Conservation (phyloP, 2,888 invertebrate species). For the Latrodectus elegans region DNA sequence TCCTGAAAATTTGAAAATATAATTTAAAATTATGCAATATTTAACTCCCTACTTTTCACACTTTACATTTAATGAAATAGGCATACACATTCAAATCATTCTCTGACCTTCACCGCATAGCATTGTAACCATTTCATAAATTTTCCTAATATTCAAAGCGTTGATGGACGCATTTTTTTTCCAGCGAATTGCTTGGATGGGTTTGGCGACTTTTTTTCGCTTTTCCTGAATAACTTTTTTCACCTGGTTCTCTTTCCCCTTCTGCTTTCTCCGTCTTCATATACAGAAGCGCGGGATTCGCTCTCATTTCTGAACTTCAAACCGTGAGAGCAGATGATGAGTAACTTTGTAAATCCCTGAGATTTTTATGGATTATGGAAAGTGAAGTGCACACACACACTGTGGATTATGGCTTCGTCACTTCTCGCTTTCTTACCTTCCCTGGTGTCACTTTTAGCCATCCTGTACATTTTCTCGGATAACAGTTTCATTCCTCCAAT, state of each 20-base stretch:
- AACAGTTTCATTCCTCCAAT: conserved; percentile 52
- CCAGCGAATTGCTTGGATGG: conserved; percentile 27
- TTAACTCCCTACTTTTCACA: no score
- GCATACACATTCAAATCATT: no score
- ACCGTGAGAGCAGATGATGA: not conserved
- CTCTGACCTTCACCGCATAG: no score
- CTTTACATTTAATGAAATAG: no score
- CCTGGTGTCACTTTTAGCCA: conserved; percentile 30
- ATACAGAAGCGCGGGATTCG: not conserved
- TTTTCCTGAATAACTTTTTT: not conserved
- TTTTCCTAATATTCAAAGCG: not conserved
- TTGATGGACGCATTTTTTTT: not conserved
- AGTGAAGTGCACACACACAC: conserved; percentile 17
- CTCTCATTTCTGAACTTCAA: not conserved
- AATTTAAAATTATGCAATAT: no score
- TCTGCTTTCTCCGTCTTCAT: not conserved
- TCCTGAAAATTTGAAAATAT: no score
- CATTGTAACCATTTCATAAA: not conserved
- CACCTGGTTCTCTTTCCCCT: not conserved
- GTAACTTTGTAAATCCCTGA: not conserved
- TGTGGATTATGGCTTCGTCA: conserved; percentile 42
- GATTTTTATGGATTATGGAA: conserved; percentile 52
- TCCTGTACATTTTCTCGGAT: conserved; percentile 56
- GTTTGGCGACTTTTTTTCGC: conserved; percentile 40
- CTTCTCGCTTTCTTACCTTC: conserved; percentile 52